Conservation (phyloP, 2,888 invertebrate genomes). For the Phortica okadai region DNA sequence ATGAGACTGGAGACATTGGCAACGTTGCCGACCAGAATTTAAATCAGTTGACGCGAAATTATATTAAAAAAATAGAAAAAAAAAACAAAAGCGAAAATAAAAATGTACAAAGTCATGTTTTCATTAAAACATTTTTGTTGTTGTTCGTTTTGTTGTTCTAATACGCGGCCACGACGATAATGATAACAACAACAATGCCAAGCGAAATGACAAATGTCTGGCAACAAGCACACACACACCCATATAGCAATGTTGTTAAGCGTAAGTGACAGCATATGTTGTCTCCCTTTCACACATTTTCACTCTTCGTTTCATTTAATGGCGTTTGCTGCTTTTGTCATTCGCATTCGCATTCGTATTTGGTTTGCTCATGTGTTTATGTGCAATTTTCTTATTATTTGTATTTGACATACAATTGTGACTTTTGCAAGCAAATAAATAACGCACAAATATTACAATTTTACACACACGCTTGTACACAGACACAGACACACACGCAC, state of each 20-base stretch:
- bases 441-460: not conserved
- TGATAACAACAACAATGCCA: not conserved
- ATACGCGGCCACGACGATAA: not conserved
- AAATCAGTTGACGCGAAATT: not conserved
- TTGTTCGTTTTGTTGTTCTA: not conserved
- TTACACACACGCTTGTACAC: slow-evolving; percentile 30
- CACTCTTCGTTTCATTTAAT: not conserved
- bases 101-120: slow-evolving; percentile 51
- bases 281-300: not conserved
- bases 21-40: not conserved
- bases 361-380: not conserved
- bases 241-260: not conserved
- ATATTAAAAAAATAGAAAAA: not conserved
- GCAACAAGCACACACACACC: slow-evolving; percentile 41
- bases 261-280: slow-evolving; percentile 5
- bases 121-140: slow-evolving; percentile 20
- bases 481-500: slow-evolving; percentile 11
- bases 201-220: slow-evolving; percentile 53
- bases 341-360: not conserved
- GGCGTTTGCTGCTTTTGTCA: not conserved
- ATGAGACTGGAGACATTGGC: too few relatives aligned
- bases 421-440: slow-evolving; percentile 26
- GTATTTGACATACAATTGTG: slow-evolving; percentile 28
- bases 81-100: not conserved
- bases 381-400: slow-evolving; percentile 32